These are phyloP conservation scores for Gobius niger DNA, from an alignment of 2,113 vertebrate species.

Conservation along the genomic window DNA sequence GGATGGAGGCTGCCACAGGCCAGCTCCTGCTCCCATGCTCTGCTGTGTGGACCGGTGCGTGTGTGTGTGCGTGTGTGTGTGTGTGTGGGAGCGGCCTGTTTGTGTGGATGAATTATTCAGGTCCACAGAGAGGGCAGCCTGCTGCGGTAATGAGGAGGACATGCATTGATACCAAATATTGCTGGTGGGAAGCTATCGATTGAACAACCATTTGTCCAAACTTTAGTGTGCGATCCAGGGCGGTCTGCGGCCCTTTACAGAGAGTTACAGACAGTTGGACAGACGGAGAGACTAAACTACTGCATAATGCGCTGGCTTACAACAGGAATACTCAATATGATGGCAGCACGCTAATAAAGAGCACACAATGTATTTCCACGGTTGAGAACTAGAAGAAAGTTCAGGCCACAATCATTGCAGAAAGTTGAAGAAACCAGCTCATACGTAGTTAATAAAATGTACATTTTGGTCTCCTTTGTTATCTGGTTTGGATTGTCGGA, in stretches of 20 bases:
- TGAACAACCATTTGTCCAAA: constrained; percentile 75
- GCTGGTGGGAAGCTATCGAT: constrained; percentile 83
- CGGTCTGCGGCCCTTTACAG: constrained; percentile 60
- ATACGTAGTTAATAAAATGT: neutral
- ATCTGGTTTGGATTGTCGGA: neutral
- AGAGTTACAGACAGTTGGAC: constrained; percentile 54
- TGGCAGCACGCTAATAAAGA: constrained; percentile 1
- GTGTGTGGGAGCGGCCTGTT: constrained; percentile 38
- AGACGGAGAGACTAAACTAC: constrained; percentile 1
- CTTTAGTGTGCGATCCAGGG: constrained; percentile 64
- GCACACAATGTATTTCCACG: neutral
- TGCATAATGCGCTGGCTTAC: neutral
- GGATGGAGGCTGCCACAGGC: constrained; percentile 31
- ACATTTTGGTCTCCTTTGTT: neutral
- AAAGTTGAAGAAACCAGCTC: neutral
- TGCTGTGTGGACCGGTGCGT: constrained; percentile 49
- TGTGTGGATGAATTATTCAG: constrained; percentile 81
- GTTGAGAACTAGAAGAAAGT: neutral
- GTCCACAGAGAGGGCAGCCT: constrained; percentile 75
- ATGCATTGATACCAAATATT: constrained; percentile 82
- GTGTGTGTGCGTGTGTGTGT: constrained; percentile 45
- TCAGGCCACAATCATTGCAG: neutral
- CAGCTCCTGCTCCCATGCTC: constrained; percentile 51
- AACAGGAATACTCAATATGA: constrained; percentile 5
- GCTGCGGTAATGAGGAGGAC: constrained; percentile 82